Evolutionary conservation across 1,140 invertebrate genomes (phyloP).

Genomic region (Sycobia sp.): DNA sequence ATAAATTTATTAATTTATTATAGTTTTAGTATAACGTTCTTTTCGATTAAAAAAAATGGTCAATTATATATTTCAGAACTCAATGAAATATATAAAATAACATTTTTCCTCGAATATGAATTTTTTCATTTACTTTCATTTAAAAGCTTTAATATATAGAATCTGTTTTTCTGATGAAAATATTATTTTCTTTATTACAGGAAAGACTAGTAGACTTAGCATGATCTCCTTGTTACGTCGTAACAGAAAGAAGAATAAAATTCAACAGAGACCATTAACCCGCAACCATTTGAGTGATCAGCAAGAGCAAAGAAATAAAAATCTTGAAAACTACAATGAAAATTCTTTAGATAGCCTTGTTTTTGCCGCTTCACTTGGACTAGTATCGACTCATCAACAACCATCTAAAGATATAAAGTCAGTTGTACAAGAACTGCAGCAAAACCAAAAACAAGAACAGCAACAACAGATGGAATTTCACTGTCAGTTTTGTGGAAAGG

Average conservation of each 20-base stretch:
- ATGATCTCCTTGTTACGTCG: slow-evolving; percentile 33
- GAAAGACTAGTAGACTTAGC: slow-evolving; percentile 33
- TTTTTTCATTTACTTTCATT: no score
- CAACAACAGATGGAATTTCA: slow-evolving; percentile 63
- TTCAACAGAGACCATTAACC: slow-evolving; percentile 33
- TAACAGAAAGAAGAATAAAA: slow-evolving; percentile 24
- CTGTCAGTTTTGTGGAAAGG: slow-evolving; percentile 79
- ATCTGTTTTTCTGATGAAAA: no score
- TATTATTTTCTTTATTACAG: slow-evolving; percentile 22
- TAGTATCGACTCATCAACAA: slow-evolving; percentile 50
- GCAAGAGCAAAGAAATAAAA: slow-evolving; percentile 32
- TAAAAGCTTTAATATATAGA: no score
- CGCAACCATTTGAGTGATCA: slow-evolving; percentile 42
- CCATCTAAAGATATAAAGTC: slow-evolving; percentile 45
- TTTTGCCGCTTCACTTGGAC: slow-evolving; percentile 57
- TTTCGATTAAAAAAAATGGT: no score
- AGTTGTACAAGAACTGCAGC: slow-evolving; percentile 38
- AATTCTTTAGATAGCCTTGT: slow-evolving; percentile 50
- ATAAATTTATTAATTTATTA: no score
- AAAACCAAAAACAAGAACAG: slow-evolving; percentile 57
- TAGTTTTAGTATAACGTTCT: no score
- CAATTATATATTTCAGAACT: no score
- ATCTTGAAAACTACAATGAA: slow-evolving; percentile 30
- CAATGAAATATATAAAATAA: no score
- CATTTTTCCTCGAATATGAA: no score